A percentile compares a stretch with the other conserved stretches of the same genome.
Conservation (phyloP, 2,797 vertebrate genomes). For the Rhinogobio ventralis region DNA sequence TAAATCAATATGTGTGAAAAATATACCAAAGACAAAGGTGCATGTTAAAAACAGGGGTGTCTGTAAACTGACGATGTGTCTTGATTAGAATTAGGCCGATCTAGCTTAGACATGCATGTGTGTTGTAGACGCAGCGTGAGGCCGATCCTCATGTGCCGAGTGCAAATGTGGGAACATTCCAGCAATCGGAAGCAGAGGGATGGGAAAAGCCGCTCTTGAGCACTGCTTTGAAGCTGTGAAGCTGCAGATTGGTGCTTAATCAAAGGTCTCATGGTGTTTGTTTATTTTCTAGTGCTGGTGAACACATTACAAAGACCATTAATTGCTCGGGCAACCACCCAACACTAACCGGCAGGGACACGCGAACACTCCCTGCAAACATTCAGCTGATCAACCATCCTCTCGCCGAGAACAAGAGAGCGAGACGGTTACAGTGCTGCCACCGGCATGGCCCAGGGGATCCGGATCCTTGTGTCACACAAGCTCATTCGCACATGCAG, state of each 20-base stretch:
- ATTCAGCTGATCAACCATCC: slow-evolving; percentile 42
- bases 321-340: slow-evolving; percentile 62
- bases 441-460: slow-evolving; percentile 24
- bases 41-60: neutral
- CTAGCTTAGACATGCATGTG: neutral
- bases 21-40: neutral
- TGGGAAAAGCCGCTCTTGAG: neutral
- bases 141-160: neutral
- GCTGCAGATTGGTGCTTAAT: slow-evolving; percentile 60
- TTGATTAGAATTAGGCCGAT: neutral
- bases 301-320: slow-evolving; percentile 60
- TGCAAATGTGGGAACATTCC: neutral
- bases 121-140: neutral
- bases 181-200: neutral
- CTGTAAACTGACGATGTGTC: neutral
- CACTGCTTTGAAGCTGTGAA: slow-evolving; percentile 47
- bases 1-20: neutral
- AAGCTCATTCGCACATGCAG: neutral
- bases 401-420: neutral
- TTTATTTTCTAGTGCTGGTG: slow-evolving; percentile 55
- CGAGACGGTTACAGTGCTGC: neutral
- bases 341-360: slow-evolving; percentile 52
- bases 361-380: slow-evolving; percentile 46
- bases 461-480: neutral
- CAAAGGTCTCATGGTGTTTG: slow-evolving; percentile 60